phyloP scores from a whole-genome alignment of 2,888 invertebrate species.

The Cryptocheilus praepositus region DNA sequence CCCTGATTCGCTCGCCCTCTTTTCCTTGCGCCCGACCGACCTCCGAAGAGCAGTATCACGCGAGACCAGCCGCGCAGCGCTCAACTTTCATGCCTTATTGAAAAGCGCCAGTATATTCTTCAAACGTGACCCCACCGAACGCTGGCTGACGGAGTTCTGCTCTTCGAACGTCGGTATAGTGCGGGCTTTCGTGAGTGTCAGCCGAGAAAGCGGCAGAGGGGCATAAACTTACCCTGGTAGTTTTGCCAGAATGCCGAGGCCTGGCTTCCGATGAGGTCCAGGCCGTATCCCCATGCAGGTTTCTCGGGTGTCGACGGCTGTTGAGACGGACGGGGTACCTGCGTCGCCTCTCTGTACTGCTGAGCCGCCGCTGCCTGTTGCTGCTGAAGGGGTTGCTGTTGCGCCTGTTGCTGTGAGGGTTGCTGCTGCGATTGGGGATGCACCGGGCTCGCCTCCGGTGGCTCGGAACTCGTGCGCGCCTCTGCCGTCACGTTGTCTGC shows the following conservation, averaged over 20 bases:
- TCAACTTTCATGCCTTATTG: too few species aligned
- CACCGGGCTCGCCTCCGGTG: slow-evolving; percentile 69
- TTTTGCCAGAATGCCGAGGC: slow-evolving; percentile 92
- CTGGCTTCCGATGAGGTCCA: slow-evolving; percentile 90
- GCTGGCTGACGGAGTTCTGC: too few species aligned
- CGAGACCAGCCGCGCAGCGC: too few species aligned
- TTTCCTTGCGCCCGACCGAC: too few species aligned
- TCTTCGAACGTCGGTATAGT: too few species aligned
- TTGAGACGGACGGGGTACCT: slow-evolving; percentile 71
- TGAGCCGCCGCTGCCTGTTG: slow-evolving; percentile 70
- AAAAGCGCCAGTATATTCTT: too few species aligned
- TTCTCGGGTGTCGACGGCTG: slow-evolving; percentile 73
- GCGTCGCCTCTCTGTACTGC: slow-evolving; percentile 70
- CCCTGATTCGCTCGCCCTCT: slow-evolving; percentile 6
- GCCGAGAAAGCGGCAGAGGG: background rate
- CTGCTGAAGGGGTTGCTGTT: slow-evolving; percentile 68
- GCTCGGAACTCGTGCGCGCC: slow-evolving; percentile 68
- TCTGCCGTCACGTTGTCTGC: slow-evolving; percentile 70
- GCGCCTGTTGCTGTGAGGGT: slow-evolving; percentile 64
- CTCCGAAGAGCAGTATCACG: too few species aligned
- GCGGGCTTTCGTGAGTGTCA: too few species aligned
- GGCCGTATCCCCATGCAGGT: slow-evolving; percentile 83
- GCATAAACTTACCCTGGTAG: slow-evolving; percentile 86
- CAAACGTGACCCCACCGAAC: too few species aligned
- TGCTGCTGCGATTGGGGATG: slow-evolving; percentile 70